Conservation (phyloP, 1,140 invertebrate genomes). For the Pectinophora gossypiella region DNA sequence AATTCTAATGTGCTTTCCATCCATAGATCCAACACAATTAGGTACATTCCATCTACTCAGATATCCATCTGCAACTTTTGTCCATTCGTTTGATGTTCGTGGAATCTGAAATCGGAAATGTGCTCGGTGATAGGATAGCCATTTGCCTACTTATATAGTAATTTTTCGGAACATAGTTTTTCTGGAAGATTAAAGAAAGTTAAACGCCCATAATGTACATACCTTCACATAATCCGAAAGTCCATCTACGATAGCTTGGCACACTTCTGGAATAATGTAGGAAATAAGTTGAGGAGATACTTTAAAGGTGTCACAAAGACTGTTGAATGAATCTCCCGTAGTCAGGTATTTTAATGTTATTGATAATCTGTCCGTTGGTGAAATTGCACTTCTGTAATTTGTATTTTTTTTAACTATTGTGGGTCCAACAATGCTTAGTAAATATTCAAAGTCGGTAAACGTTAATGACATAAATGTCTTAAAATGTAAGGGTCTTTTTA, state of each 20-base stretch:
- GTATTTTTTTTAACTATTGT: background rate
- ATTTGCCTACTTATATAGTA: no score
- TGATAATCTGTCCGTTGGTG: background rate
- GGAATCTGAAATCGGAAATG: background rate
- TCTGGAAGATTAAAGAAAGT: no score
- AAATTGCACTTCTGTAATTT: background rate
- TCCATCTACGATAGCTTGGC: background rate
- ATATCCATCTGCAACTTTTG: background rate
- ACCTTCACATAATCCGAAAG: background rate
- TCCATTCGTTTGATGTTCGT: background rate
- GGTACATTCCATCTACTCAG: background rate
- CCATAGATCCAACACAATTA: background rate
- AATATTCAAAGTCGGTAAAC: background rate
- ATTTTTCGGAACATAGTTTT: no score
- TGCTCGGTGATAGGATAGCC: no score
- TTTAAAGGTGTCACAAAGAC: conserved; percentile 1
- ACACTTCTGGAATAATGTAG: conserved; percentile 3
- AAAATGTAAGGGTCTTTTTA: no score
- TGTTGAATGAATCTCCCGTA: conserved; percentile 2
- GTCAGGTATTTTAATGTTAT: conserved; percentile 2
- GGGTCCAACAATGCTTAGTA: background rate
- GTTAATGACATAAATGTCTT: no score
- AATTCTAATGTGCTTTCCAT: conserved; percentile 1
- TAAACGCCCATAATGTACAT: no score
- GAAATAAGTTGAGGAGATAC: no score